Conservation (phyloP, 1,140 invertebrate genomes). For the Hycleus phaleratus region DNA sequence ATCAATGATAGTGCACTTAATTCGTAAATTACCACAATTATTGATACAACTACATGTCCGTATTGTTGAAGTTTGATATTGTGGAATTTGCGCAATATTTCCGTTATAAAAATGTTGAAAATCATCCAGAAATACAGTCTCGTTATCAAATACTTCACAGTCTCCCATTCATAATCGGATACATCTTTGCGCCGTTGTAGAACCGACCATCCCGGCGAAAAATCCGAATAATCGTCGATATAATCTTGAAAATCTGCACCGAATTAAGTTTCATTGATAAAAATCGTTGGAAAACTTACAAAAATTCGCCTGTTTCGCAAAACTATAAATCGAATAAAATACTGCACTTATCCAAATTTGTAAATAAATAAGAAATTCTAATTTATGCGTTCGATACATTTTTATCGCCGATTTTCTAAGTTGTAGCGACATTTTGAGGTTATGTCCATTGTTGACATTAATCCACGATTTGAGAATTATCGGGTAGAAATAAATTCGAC, state of each 20-base stretch:
- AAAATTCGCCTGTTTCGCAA: conserved; percentile 4
- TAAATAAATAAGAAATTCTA: conserved; percentile 14
- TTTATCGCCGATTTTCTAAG: too few species aligned
- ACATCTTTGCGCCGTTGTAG: conserved; percentile 42
- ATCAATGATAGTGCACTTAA: conserved; percentile 15
- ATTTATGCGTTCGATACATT: not conserved
- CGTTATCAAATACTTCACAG: conserved; percentile 41
- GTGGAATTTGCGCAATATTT: conserved; percentile 28
- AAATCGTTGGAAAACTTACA: conserved; percentile 13
- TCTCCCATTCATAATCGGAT: conserved; percentile 49
- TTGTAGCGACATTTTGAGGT: not conserved
- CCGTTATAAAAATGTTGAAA: conserved; percentile 40
- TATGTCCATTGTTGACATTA: not conserved
- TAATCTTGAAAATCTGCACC: conserved; percentile 28
- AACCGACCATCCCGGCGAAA: conserved; percentile 41
- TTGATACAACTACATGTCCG: conserved; percentile 23
- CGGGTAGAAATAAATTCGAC: too few species aligned
- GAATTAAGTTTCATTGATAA: not conserved
- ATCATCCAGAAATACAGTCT: conserved; percentile 41
- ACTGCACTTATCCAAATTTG: conserved; percentile 22
- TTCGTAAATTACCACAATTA: conserved; percentile 16
- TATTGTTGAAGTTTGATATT: conserved; percentile 17
- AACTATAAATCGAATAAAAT: conserved; percentile 23
- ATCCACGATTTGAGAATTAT: not conserved
- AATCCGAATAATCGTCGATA: conserved; percentile 32